Evolutionary conservation across 2,797 vertebrate species (phyloP).

Genomic region (Lagodon rhomboides): DNA sequence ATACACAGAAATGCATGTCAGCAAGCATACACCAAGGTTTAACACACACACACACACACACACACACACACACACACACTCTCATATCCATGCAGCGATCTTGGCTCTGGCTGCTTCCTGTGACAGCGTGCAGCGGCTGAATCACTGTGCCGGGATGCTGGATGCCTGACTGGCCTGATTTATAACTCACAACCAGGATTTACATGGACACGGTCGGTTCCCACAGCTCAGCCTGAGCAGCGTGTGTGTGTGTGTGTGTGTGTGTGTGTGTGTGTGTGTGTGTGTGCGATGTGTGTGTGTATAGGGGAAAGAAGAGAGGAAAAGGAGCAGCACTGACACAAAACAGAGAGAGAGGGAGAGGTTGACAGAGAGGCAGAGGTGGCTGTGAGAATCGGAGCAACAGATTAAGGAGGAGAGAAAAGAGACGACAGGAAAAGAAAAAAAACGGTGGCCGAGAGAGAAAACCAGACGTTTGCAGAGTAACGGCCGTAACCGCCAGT

Average conservation of each 20-base stretch:
- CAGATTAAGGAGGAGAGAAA: not conserved
- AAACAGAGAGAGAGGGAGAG: conserved; percentile 40
- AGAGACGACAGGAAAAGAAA: conserved; percentile 1
- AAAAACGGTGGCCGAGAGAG: not conserved
- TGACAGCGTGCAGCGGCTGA: conserved; percentile 38
- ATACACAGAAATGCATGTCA: not conserved
- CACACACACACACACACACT: conserved; percentile 19
- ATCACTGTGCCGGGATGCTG: conserved; percentile 37
- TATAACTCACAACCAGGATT: conserved; percentile 49
- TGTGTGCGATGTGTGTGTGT: conserved; percentile 2
- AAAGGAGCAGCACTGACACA: conserved; percentile 23
- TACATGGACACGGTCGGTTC: conserved; percentile 53
- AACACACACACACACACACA: conserved; percentile 20
- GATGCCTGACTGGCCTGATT: conserved; percentile 51
- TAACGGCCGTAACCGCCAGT: conserved; percentile 37
- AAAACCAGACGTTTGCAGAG: conserved; percentile 37
- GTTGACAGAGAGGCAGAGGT: not conserved
- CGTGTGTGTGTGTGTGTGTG: not conserved
- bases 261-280: conserved; percentile 8
- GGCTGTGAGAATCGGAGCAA: not conserved
- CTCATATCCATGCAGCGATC: not conserved
- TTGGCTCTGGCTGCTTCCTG: conserved; percentile 27
- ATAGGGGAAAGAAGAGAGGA: conserved; percentile 4
- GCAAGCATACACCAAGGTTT: not conserved
- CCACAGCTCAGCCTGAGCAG: conserved; percentile 49